These are phyloP conservation scores for Calliphora vicina DNA, from an alignment of 1,140 invertebrate species.

Conservation along the genomic window DNA sequence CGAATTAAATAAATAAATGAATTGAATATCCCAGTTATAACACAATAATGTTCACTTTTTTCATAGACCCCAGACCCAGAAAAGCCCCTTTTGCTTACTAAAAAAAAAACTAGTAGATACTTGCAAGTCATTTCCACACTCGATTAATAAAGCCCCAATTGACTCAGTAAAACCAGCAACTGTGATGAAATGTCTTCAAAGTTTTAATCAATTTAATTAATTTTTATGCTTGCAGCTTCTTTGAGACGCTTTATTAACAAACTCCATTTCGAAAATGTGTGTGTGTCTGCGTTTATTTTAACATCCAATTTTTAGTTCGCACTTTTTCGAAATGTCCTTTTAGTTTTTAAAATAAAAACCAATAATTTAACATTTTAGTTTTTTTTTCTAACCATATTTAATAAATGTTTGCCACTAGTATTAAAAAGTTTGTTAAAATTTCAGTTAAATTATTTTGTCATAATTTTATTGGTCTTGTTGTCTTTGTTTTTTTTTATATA, in stretches of 20 bases:
- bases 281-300: neutral
- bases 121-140: too few species aligned
- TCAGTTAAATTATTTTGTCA: neutral
- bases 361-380: neutral
- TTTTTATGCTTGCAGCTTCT: neutral
- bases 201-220: too few species aligned
- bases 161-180: too few species aligned
- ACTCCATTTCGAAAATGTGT: neutral
- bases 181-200: too few species aligned
- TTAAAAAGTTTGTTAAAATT: neutral
- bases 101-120: too few species aligned
- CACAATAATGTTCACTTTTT: too few species aligned
- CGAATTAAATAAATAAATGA: too few species aligned
- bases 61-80: too few species aligned
- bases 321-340: neutral
- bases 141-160: too few species aligned
- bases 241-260: neutral
- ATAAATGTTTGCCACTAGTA: neutral
- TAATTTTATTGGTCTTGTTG: neutral
- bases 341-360: neutral
- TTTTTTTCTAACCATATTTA: neutral
- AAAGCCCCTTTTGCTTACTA: too few species aligned
- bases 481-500: neutral
- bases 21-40: too few species aligned
- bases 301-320: neutral